These are phyloP conservation scores for Calypte anna DNA, from an alignment of 2,113 vertebrate species.

Conservation along the genomic window DNA sequence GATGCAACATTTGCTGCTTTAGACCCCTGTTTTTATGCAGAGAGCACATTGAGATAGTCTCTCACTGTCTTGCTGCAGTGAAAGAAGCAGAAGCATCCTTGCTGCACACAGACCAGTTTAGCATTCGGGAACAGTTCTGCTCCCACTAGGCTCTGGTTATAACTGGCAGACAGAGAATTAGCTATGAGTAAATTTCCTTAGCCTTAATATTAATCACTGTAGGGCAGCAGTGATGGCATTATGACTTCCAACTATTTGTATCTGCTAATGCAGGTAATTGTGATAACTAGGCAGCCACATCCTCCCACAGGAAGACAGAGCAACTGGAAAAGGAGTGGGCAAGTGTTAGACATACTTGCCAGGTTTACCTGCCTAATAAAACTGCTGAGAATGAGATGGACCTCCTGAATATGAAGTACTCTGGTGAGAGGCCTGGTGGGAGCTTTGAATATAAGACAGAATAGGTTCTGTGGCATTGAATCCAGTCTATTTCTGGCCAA, in stretches of 20 bases:
- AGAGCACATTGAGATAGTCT: neutral
- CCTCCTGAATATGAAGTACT: neutral
- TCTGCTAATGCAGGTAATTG: neutral
- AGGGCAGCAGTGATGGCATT: neutral
- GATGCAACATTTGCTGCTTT: neutral
- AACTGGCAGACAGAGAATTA: neutral
- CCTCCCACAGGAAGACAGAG: rapidly evolving
- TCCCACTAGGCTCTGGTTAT: neutral
- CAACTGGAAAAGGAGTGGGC: neutral
- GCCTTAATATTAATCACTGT: neutral
- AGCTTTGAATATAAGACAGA: neutral
- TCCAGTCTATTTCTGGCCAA: neutral
- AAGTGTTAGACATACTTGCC: neutral
- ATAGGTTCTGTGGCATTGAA: neutral
- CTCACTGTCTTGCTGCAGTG: neutral
- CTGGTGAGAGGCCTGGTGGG: neutral
- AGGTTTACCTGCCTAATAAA: neutral
- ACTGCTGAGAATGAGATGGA: neutral
- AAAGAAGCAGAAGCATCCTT: neutral
- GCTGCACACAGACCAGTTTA: neutral
- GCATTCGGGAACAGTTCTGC: neutral
- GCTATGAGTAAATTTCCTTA: neutral
- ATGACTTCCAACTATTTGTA: neutral
- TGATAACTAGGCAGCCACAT: neutral
- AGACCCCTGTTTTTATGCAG: neutral